Evolutionary conservation across 2,797 vertebrate genomes (phyloP).

Genomic region (Acanthopagrus latus): DNA sequence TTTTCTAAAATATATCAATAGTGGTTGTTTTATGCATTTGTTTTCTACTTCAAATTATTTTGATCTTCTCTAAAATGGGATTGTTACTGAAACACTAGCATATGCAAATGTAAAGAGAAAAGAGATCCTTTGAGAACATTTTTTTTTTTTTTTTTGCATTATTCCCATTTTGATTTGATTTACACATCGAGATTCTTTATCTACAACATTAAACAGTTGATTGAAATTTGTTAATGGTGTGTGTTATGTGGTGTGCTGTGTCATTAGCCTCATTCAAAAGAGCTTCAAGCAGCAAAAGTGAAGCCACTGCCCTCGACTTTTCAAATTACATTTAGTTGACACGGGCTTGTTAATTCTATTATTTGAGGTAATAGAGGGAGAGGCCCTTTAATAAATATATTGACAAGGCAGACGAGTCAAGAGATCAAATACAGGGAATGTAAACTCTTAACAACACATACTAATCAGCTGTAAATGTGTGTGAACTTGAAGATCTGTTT

Average conservation of each 20-base stretch:
- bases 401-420: background rate
- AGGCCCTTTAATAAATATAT: background rate
- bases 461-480: background rate
- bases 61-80: conserved; percentile 78
- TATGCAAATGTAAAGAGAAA: conserved; percentile 89
- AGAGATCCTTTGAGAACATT: conserved; percentile 74
- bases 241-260: conserved; percentile 80
- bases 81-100: conserved; percentile 93
- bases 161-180: conserved; percentile 89
- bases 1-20: conserved; percentile 65
- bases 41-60: conserved; percentile 74
- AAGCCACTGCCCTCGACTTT: conserved; percentile 45
- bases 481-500: background rate
- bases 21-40: conserved; percentile 78
- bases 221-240: conserved; percentile 89
- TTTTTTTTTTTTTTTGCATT: conserved; percentile 62
- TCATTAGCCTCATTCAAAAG: conserved; percentile 77
- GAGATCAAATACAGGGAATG: background rate
- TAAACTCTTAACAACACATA: too few relatives aligned
- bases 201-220: conserved; percentile 97
- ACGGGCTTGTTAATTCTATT: conserved; percentile 50
- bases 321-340: conserved; percentile 66
- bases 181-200: conserved; percentile 94
- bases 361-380: conserved; percentile 16
- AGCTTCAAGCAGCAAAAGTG: conserved; percentile 78